phyloP scores from a whole-genome alignment of 2,113 vertebrate genomes.

The Microcebus murinus region DNA sequence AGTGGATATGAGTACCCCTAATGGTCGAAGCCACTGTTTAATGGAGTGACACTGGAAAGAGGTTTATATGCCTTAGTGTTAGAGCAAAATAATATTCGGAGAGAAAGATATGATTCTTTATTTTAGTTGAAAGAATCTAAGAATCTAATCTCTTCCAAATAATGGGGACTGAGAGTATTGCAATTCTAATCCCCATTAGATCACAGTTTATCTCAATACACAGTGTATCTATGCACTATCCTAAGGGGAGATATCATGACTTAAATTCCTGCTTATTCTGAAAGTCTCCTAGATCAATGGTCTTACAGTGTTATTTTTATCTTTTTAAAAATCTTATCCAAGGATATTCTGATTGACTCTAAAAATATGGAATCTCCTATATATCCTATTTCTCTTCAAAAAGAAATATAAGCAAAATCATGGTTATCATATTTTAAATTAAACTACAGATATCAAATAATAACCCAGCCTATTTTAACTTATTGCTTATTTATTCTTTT shows the following conservation, averaged over 20 bases:
- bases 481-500: background rate
- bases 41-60: background rate
- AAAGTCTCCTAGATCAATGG: background rate
- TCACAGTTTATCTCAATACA: background rate
- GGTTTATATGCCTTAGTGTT: background rate
- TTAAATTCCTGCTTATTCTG: background rate
- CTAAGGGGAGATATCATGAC: background rate
- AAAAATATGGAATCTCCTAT: background rate
- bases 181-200: background rate
- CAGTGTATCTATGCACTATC: background rate
- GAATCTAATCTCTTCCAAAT: constrained; percentile 1
- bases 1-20: background rate
- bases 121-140: constrained; percentile 1
- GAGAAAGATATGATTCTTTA: background rate
- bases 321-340: background rate
- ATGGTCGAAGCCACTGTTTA: background rate
- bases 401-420: background rate
- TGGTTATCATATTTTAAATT: background rate
- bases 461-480: background rate
- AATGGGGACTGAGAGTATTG: background rate
- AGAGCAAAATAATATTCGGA: background rate
- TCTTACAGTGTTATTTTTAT: background rate
- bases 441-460: background rate
- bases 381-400: background rate
- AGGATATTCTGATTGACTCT: background rate